Base-by-base conservation (phyloP, 2,113 vertebrate species). In the Montifringilla adamsi region DNA sequence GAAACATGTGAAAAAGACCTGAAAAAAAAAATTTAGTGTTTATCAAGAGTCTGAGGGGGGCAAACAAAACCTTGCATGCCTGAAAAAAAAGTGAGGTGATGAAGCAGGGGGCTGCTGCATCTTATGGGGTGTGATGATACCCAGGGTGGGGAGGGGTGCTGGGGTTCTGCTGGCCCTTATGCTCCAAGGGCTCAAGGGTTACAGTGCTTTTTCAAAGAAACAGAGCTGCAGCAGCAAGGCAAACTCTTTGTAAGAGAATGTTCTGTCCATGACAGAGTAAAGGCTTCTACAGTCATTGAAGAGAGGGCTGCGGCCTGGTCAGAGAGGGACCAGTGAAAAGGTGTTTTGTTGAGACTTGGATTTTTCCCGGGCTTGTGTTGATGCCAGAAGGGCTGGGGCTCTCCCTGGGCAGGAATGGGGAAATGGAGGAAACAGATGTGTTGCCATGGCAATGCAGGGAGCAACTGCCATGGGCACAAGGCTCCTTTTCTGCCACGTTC, bases 401-500 rank as follows among this genome's bases (percentile, higher is more conserved):
- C 52, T 78, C 60, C 44, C 78, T 82, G 82, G 66, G 81, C 88
- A 93, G 83, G 63, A 92, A 52, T 5, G 2, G 53, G 66, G 75
- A 85, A 93, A 77, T 79, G 53, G 85, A 92, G 86, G 94, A 90
- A 92, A 70, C 83, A 94, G 94, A 49, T 67, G 87, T 72, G 90
- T 95, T 95, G 66, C 78, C 56, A 60, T 75, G 66, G 89, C 77
- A 49, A 80, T 35, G 55, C 55, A 28, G 78, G 62, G 72, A 90
- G 88, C 75, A 35, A 68, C 60, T 4, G 4, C 66, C 46, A 11
- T 23, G 14, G 1, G 35, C 92, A 80, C 78, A 82, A 50, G 31
- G 21, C 12, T 52, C 41, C 39, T 76, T 77, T 92, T 81, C 72
- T 73, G 59, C 43, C 0, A 0, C 5, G 12, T 46, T 69, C 47